These are phyloP conservation scores for Anguilla megastoma DNA, from an alignment of 2,797 vertebrate genomes.

Conservation along the genomic window DNA sequence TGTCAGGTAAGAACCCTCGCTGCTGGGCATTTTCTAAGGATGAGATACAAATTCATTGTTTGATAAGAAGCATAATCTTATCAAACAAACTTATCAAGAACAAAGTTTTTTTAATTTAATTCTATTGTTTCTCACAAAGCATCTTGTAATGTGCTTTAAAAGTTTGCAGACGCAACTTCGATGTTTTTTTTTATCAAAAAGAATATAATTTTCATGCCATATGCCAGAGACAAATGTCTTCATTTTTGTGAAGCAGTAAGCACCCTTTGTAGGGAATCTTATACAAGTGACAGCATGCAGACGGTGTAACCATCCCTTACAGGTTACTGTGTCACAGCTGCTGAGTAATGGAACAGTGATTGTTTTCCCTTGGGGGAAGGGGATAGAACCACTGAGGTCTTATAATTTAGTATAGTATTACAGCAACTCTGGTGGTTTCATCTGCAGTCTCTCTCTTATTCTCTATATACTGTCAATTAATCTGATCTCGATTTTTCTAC, in stretches of 20 bases:
- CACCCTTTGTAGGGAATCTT: constrained; percentile 60
- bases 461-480: not conserved
- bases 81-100: no score
- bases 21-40: not conserved
- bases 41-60: constrained; percentile 1
- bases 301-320: not conserved
- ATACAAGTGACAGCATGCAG: constrained; percentile 52
- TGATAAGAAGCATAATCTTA: not conserved
- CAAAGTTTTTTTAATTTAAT: not conserved
- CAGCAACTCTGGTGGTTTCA: constrained; percentile 22
- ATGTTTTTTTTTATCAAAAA: not conserved
- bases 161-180: not conserved
- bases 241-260: not conserved
- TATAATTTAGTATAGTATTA: constrained; percentile 25
- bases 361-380: constrained; percentile 10
- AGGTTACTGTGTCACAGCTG: constrained; percentile 62
- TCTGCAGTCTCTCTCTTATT: not conserved
- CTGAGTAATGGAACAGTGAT: constrained; percentile 41
- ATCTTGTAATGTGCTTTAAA: not conserved
- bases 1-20: not conserved
- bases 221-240: not conserved
- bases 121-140: not conserved
- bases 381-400: constrained; percentile 37
- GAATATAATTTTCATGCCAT: not conserved
- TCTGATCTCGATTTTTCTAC: not conserved